phyloP scores from a whole-genome alignment of 2,797 vertebrate genomes.

The Euthynnus affinis region DNA sequence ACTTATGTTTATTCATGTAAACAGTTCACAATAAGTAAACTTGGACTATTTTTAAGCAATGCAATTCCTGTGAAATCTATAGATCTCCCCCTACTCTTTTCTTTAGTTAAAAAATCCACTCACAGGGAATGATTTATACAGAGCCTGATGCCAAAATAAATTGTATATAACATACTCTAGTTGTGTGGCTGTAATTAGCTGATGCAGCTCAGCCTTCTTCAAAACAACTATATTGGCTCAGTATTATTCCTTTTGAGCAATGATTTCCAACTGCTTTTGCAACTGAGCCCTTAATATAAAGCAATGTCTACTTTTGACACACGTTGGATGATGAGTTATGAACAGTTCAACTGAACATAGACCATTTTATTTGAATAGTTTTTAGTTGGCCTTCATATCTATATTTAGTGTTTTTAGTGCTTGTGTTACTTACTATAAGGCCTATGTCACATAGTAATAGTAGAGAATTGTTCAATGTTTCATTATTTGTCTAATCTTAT shows the following conservation, averaged over 20 bases:
- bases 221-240: constrained; percentile 9
- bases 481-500: not conserved
- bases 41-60: constrained; percentile 10
- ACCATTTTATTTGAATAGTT: not conserved
- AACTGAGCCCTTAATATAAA: not conserved
- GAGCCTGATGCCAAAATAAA: constrained; percentile 26
- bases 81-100: constrained; percentile 29
- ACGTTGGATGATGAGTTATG: not conserved
- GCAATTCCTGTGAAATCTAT: constrained; percentile 39
- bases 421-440: not conserved
- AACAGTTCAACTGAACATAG: not conserved
- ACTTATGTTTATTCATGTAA: not conserved
- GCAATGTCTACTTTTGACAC: not conserved
- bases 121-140: constrained; percentile 34
- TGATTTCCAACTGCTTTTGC: not conserved
- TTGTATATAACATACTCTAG: constrained; percentile 21
- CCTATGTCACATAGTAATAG: not conserved
- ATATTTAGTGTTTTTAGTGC: not conserved
- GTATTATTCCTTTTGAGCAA: constrained; percentile 3
- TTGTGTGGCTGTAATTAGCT: constrained; percentile 3
- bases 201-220: not conserved
- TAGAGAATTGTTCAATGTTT: not conserved
- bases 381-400: not conserved
- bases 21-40: not conserved
- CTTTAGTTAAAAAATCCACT: constrained; percentile 10